Base-by-base conservation (phyloP, 2,797 vertebrate species). In the Pseudomugil tenellus region DNA sequence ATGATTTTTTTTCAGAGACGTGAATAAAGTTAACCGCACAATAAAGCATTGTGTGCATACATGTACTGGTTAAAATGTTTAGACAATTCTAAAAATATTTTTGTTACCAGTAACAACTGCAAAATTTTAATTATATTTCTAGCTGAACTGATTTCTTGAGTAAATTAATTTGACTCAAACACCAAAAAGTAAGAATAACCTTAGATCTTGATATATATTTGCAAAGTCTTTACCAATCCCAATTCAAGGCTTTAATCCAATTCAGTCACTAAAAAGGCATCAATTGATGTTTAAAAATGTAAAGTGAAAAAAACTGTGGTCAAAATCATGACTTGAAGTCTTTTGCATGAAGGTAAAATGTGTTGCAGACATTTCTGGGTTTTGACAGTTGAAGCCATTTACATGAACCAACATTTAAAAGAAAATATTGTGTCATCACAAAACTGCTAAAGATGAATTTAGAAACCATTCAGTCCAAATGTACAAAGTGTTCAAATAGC, bases 391-490 rank as follows among this genome's bases (percentile, higher is more conserved):
- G 60, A 16, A 35, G 13, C 11, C 4, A 63, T 63, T 51, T 49
- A 55, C 57, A 37, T 34, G 16, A 8, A 58, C 8, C 31, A 3
- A 60, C 52, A 29, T 37, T 1, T 21, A 55, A 56, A 10, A 16
- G 2, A 61, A 23, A 0, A 11, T 3, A 53, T 48, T 28, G 49
- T 58, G n/a, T 25, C 5, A 48, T 52, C 21, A 26, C 13, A 34
- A 5, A 63, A 58, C 17, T 19, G 4, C 53, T 0, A 10, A 17
- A 31, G 51, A n/a, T 51, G 2, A 23, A 57, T 21, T 14, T 55
- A 29, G 17, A 68, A 70, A 70, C 19, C 4, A 41, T 71, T 67
- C 23, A 58, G 62, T 31, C 10, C 14, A 51, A 28, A 32, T 25
- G 37, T 41, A 25, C 23, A 11, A 19, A 17, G 31, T 35, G 39